Evolutionary conservation across 2,888 invertebrate genomes (phyloP), one percentile per base, ranked within the genome.

Genomic region (Gymnocheta viridis): DNA sequence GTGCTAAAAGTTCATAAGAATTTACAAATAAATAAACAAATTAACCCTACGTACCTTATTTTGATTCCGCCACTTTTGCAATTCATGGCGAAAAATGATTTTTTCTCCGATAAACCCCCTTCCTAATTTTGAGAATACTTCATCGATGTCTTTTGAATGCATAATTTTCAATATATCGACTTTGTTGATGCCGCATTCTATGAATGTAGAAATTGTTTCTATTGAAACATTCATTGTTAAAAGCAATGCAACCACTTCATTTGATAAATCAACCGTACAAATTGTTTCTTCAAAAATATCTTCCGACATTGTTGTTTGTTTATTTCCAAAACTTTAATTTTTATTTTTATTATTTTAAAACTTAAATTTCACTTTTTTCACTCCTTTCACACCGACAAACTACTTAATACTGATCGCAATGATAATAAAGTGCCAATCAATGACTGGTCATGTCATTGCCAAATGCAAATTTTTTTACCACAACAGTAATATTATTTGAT

Each of bases 71-170:
- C 58, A 58, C 58, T 58, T 32, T 58, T 58, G 58, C 58, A 58
- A 58, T 49, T 49, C 49, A 49, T 49, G 35, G 35, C 58, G 58
- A 58, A 58, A 58, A 58, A 56, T 58, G 35, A 58, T 32, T 58
- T 58, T 58, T 58, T 58, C 32, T 58, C 58, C 58, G 58, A 38
- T 58, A 58, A 56, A 56, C 56, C 10, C 17, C 29, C n/a, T 56
- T 56, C 32, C 32, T 17, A 56, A 56, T 62, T 62, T 44, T 62
- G 27, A 62, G 41, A 62, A 62, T 62, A 62, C 41, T 62, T 62
- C 62, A 24, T 62, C 62, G 41, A 62, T 62, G 62, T 62, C 62
- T 62, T 62, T 62, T 62, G 38, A 62, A 62, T 62, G 62, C 62
- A 44, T 62, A 41, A 62, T 62, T 62, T 62, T 62, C 62, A 62